Evolutionary conservation across 2,888 invertebrate genomes (phyloP), one percentile per base, ranked within the genome.

Genomic region (Mythimna impura): DNA sequence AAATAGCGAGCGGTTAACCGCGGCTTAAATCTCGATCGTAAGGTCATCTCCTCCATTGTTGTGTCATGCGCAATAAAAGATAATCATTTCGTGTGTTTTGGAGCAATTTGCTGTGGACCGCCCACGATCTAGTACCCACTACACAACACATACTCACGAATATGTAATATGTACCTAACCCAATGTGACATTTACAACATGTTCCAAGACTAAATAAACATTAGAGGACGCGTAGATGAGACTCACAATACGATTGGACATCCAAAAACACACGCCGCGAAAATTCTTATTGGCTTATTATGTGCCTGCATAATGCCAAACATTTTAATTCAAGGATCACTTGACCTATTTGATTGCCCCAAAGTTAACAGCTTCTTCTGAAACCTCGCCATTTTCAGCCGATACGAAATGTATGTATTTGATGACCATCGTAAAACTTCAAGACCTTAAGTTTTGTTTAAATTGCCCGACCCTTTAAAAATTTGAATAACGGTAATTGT

Each of bases 31-130:
- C 90, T 91, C 83, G 85, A 89, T 85, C 86, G 85, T 93, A 94
- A 95, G 95, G 95, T 93, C 94, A 93, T 92, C 91, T 91, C 86
- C 78, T 85, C 92, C 92, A 94, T 95, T 95, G 94, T 95, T 93
- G 91, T 92, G 93, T 91, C 93, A 92, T 90, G 93, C 89, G 91
- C 90, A 91, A 91, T 93, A 94, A 93, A 93, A 94, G 91, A 94
- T 94, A 92, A 94, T 92, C 88, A 92, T 92, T 93, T 93, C 91
- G 92, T 94, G 91, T 93, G 91, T 95, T 95, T 94, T 93, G 91
- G 93, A 93, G 92, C 92, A 93, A 94, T 94, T 93, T 92, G 88
- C 89, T 89, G 87, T 80, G 84, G 88, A 89, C 92, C 91, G 92
- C 93, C 93, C 90, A 93, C 93, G 89, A 85, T 80, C 81, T 82